These are phyloP conservation scores for Drosophila limbata DNA, from an alignment of 2,888 invertebrate species.

Conservation along the genomic window DNA sequence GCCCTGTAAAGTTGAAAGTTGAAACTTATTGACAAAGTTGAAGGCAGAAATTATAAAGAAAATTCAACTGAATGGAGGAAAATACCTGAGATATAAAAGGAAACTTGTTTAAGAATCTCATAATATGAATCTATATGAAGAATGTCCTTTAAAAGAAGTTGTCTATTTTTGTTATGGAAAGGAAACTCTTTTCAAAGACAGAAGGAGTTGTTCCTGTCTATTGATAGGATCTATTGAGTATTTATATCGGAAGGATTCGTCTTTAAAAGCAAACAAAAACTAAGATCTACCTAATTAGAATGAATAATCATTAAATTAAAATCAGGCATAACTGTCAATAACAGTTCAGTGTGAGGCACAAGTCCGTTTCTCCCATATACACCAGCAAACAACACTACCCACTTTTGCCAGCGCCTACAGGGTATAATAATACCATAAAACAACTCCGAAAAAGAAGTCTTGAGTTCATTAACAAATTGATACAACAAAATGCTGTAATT, in stretches of 20 bases:
- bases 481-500: slow-evolving; percentile 82
- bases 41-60: background rate
- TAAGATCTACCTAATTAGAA: too few relatives aligned
- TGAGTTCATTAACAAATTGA: slow-evolving; percentile 80
- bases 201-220: background rate
- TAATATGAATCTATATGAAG: background rate
- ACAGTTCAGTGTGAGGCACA: too few relatives aligned
- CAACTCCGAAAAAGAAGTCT: slow-evolving; percentile 46
- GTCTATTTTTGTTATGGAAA: background rate
- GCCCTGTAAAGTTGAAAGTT: slow-evolving; percentile 19
- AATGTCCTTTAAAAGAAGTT: background rate
- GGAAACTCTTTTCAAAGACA: background rate
- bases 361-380: too few relatives aligned
- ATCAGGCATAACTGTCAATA: background rate
- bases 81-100: too few relatives aligned
- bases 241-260: too few relatives aligned
- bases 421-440: slow-evolving; percentile 52
- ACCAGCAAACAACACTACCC: background rate
- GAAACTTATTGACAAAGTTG: background rate
- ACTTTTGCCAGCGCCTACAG: background rate
- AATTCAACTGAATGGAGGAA: background rate
- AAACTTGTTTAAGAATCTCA: background rate
- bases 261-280: too few relatives aligned
- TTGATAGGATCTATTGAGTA: too few relatives aligned
- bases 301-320: too few relatives aligned